These are phyloP conservation scores for Aphrophora alni DNA, from an alignment of 2,888 invertebrate genomes.

Conservation along the genomic window DNA sequence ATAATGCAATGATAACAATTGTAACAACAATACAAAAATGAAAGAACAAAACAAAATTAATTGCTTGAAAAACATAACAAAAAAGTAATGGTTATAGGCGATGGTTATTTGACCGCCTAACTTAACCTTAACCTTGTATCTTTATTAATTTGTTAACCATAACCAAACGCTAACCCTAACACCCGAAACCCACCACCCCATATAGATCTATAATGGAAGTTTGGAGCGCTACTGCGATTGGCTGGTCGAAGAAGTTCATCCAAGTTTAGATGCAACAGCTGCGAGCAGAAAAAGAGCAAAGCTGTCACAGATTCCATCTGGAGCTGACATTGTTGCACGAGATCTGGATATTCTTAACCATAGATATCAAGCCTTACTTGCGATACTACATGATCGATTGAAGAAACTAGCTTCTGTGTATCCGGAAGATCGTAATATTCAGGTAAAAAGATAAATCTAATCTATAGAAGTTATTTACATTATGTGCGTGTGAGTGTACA, in stretches of 20 bases:
- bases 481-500: too few relatives aligned
- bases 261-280: constrained; percentile 72
- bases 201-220: constrained; percentile 84
- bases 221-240: constrained; percentile 84
- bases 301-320: constrained; percentile 49
- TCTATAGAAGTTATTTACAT: neutral
- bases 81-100: neutral
- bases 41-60: neutral
- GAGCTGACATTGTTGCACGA: constrained; percentile 77
- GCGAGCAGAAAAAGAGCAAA: constrained; percentile 56
- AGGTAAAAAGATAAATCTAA: constrained; percentile 63
- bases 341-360: constrained; percentile 84
- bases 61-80: neutral
- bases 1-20: neutral
- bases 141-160: neutral
- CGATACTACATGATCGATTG: constrained; percentile 71
- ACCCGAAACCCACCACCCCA: constrained; percentile 64
- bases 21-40: neutral
- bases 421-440: constrained; percentile 75
- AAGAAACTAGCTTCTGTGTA: constrained; percentile 71
- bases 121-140: constrained; percentile 54
- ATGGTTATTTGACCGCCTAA: constrained; percentile 38
- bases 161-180: constrained; percentile 59
- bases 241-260: constrained; percentile 82
- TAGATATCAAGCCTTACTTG: constrained; percentile 75